Evolutionary conservation across 2,797 vertebrate species (phyloP).

Genomic region (Neosalanx taihuensis): DNA sequence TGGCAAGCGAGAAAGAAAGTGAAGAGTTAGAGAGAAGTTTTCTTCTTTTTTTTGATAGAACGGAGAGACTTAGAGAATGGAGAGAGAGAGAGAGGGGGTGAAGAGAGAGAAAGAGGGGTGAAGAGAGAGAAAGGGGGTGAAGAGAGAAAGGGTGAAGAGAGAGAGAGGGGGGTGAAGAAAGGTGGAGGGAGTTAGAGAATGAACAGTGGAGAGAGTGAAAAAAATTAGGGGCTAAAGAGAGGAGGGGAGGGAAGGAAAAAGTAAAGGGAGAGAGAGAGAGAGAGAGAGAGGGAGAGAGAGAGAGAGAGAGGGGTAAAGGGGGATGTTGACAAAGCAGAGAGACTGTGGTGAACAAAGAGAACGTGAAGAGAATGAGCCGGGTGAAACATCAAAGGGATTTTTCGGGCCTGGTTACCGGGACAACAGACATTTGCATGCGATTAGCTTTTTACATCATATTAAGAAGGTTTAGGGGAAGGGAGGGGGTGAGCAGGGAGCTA

Average conservation of each 20-base stretch:
- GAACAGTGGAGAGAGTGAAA: no score
- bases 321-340: slow-evolving; percentile 80
- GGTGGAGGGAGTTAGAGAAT: no score
- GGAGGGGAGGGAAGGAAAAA: background rate
- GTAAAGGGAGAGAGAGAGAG: slow-evolving; percentile 2
- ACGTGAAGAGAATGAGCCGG: slow-evolving; percentile 72
- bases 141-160: slow-evolving; percentile 43
- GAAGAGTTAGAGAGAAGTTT: slow-evolving; percentile 60
- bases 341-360: slow-evolving; percentile 60
- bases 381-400: slow-evolving; percentile 56
- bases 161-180: background rate
- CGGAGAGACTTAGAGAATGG: slow-evolving; percentile 8
- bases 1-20: slow-evolving; percentile 49
- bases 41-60: slow-evolving; percentile 33
- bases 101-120: slow-evolving; percentile 46
- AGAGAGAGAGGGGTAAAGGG: slow-evolving; percentile 57
- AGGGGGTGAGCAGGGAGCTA: slow-evolving; percentile 54
- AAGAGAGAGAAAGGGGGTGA: slow-evolving; percentile 46
- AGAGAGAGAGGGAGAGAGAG: slow-evolving; percentile 26
- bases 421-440: slow-evolving; percentile 87
- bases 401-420: slow-evolving; percentile 76
- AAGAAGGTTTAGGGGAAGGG: slow-evolving; percentile 73
- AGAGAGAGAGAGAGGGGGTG: slow-evolving; percentile 48
- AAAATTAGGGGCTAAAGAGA: background rate
- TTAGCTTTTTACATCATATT: slow-evolving; percentile 88